phyloP scores from a whole-genome alignment of 2,113 vertebrate genomes.

The Mesocricetus auratus region DNA sequence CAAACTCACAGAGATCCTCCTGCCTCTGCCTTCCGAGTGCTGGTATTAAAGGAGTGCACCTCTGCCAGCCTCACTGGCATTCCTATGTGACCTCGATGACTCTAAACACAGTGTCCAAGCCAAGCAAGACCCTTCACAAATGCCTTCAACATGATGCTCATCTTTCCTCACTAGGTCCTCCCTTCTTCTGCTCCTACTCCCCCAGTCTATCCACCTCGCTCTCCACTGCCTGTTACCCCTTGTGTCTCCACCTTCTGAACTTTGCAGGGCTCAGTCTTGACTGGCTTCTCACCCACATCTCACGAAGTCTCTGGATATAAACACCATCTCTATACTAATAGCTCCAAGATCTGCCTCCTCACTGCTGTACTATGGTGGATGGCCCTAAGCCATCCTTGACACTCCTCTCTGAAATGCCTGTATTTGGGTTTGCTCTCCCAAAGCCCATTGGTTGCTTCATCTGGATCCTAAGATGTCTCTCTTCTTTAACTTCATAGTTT shows the following conservation, averaged over 20 bases:
- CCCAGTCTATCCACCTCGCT: background rate
- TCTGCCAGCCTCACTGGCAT: background rate
- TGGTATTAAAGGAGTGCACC: too few relatives aligned
- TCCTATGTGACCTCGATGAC: background rate
- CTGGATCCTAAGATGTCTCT: background rate
- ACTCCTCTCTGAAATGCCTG: background rate
- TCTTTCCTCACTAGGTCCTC: background rate
- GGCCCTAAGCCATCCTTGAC: background rate
- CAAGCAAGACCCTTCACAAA: background rate
- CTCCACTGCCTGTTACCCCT: background rate
- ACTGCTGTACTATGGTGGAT: background rate
- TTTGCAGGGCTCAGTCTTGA: background rate
- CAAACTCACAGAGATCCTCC: too few relatives aligned
- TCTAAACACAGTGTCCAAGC: background rate
- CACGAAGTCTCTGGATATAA: too few relatives aligned
- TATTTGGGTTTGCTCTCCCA: background rate
- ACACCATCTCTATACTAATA: background rate
- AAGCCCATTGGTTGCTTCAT: background rate
- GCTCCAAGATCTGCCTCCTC: background rate
- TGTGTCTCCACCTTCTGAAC: background rate
- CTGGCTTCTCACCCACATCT: background rate
- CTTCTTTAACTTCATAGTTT: background rate
- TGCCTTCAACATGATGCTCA: too few relatives aligned
- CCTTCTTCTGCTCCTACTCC: background rate
- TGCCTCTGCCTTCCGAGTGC: too few relatives aligned